Base-by-base conservation (phyloP, 37 sponge, comb jelly and placozoan species). In the Crambe crambe region DNA sequence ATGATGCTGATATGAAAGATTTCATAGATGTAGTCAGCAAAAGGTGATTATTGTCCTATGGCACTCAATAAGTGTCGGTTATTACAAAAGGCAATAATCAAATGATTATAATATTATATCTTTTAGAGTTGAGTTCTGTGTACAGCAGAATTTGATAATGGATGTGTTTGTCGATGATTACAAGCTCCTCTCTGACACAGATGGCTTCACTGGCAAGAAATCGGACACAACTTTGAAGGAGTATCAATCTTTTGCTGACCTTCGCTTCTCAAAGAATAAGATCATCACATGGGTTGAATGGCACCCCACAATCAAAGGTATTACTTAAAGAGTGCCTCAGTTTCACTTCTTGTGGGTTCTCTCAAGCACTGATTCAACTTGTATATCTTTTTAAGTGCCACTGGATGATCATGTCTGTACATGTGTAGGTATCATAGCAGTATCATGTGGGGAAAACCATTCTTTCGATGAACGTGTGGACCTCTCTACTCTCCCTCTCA, bases 181-280 rank as follows among this genome's bases (percentile, higher is more conserved):
- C 73, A 37, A 51, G 37, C 68, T 61, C 31, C 70, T 97, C 66
- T 56, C 93, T 37, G 93, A 95, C 39, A 87, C 76, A 5, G 93
- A 90, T 56, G 87, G 86, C 44, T 90, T 93, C 47, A 83, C 90
- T n/a, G 90, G 85, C 21, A 87, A 85, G 71, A 97, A 92, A 77
- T 79, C 95, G 1, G 95, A 95, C 87, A 90, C 86, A 58, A 83
- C 70, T 42, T 83, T 96, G 41, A 96, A 93, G 83, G 99, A 98
- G 73, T 98, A 96, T 81, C 99, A 98, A 73, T 98, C 99, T 36
- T 98, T 96, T 57, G 94, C 99, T 25, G 99, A 98, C 81, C 85
- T 96, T 42, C 74, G 81, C 75, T 98, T 94, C 91, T 93, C 96
- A 66, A 96, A 98, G 83, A 90, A 94, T 77, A 96, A 94, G 84